Percentiles rank a stretch among this genome's conserved stretches.
Conservation (phyloP, 1,140 invertebrate genomes). For the Drosophila seguyi region DNA sequence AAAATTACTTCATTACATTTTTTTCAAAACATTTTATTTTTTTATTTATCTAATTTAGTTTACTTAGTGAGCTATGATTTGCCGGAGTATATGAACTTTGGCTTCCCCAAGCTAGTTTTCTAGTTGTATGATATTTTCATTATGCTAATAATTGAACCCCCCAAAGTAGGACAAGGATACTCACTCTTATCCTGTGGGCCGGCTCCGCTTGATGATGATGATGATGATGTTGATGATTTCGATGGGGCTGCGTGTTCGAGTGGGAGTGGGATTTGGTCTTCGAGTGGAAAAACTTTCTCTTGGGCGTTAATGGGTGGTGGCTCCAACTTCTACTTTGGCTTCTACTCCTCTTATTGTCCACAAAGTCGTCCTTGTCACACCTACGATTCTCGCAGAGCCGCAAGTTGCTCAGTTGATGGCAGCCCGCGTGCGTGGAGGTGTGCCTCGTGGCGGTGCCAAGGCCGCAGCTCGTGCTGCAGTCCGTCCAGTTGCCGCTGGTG, state of each 20-base stretch:
- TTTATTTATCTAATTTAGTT: too few relatives aligned
- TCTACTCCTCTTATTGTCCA: slow-evolving; percentile 59
- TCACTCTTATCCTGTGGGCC: slow-evolving; percentile 81
- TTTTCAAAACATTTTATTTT: too few relatives aligned
- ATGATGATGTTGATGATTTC: slow-evolving; percentile 63
- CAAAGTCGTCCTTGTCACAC: slow-evolving; percentile 60
- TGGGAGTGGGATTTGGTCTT: slow-evolving; percentile 13
- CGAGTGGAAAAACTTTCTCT: slow-evolving; percentile 41
- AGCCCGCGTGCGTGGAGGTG: slow-evolving; percentile 87
- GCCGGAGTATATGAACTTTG: too few relatives aligned
- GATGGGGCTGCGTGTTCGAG: slow-evolving; percentile 21
- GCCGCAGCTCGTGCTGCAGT: slow-evolving; percentile 88
- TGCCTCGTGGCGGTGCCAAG: slow-evolving; percentile 88
- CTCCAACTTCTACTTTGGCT: slow-evolving; percentile 17
- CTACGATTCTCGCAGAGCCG: slow-evolving; percentile 87
- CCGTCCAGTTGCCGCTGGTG: slow-evolving; percentile 87
- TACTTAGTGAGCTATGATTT: too few relatives aligned
- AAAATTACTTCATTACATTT: too few relatives aligned
- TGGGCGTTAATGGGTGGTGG: slow-evolving; percentile 40
- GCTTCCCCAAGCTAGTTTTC: too few relatives aligned
- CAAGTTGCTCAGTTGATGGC: slow-evolving; percentile 87
- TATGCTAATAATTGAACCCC: neutral
- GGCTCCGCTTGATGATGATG: slow-evolving; percentile 53
- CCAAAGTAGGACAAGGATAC: slow-evolving; percentile 15
- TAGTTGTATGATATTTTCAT: too few relatives aligned